Evolutionary conservation across 2,797 vertebrate species (phyloP).

Genomic region (Remorina albescens): DNA sequence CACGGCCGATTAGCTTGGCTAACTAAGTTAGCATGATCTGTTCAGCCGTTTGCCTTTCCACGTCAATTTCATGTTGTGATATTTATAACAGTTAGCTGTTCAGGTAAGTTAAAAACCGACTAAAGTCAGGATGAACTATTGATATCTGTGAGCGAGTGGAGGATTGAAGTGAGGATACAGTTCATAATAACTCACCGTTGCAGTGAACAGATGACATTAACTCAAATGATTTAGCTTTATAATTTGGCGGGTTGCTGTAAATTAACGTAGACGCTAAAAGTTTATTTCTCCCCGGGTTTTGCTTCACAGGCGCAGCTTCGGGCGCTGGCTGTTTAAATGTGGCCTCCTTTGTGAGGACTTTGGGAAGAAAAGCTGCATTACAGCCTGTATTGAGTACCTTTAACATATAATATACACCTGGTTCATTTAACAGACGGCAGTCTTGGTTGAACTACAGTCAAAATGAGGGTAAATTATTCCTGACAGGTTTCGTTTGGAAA

Average conservation of each 20-base stretch:
- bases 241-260: constrained; percentile 73
- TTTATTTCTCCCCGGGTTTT: not conserved
- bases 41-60: not conserved
- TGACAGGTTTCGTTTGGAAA: not conserved
- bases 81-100: constrained; percentile 4
- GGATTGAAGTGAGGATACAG: not conserved
- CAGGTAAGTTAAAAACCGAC: not conserved
- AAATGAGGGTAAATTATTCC: not conserved
- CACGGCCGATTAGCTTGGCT: not conserved
- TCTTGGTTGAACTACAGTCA: fast-evolving
- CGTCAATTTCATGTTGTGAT: not conserved
- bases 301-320: constrained; percentile 38
- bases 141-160: not conserved
- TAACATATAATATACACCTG: not conserved
- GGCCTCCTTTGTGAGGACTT: fast-evolving
- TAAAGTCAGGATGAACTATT: not conserved
- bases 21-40: not conserved
- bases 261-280: fast-evolving
- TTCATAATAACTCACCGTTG: constrained; percentile 15
- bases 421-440: fast-evolving
- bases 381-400: fast-evolving
- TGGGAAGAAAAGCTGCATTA: fast-evolving
- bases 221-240: constrained; percentile 27
- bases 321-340: fast-evolving
- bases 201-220: not conserved